phyloP scores from a whole-genome alignment of 2,888 invertebrate species.

The Neocrepidodera transversa region DNA sequence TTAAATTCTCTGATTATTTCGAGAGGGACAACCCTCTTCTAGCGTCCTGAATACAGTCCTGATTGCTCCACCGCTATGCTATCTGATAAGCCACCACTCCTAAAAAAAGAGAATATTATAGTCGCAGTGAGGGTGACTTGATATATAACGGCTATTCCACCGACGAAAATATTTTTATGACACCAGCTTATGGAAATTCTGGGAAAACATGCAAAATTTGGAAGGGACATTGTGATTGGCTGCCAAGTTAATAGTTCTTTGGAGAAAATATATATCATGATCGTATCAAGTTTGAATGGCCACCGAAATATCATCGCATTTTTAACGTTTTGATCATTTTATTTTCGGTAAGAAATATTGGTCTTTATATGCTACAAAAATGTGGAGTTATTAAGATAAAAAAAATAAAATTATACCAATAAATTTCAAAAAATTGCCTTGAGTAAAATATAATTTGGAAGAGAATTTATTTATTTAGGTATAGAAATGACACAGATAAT shows the following conservation, averaged over 20 bases:
- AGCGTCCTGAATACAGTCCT: too few species aligned
- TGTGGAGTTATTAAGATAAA: too few species aligned
- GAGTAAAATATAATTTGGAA: too few species aligned
- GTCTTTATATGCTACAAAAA: too few species aligned
- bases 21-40: too few species aligned
- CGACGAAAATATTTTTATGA: conserved; percentile 57
- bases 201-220: conserved; percentile 48
- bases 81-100: conserved; percentile 51
- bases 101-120: conserved; percentile 44
- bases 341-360: background rate
- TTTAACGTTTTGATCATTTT: background rate
- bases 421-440: too few species aligned
- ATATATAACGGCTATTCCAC: conserved; percentile 54
- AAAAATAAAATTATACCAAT: too few species aligned
- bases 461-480: too few species aligned
- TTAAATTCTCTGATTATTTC: too few species aligned
- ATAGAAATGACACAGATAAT: too few species aligned
- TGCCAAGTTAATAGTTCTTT: conserved; percentile 5
- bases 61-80: conserved; percentile 25
- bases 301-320: conserved; percentile 1
- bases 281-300: background rate
- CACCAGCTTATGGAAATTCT: conserved; percentile 54
- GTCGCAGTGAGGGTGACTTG: conserved; percentile 52
- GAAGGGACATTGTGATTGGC: conserved; percentile 23
- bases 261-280: conserved; percentile 18